phyloP scores from a whole-genome alignment of 2,888 invertebrate species.

The Ophonus ardosiacus region DNA sequence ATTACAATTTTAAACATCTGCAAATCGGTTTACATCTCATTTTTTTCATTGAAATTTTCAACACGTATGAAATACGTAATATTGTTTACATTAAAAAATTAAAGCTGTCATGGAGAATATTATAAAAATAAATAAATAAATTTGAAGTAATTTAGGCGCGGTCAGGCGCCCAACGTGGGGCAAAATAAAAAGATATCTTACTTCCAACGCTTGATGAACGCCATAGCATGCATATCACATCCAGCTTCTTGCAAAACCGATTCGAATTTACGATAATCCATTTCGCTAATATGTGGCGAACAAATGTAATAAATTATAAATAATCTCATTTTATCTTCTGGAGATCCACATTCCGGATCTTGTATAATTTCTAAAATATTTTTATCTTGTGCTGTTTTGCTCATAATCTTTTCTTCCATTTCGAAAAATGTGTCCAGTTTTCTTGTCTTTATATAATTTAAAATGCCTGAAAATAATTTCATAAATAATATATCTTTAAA shows the following conservation, averaged over 20 bases:
- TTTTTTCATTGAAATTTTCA: too few species aligned
- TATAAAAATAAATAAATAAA: too few species aligned
- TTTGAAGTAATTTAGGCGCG: too few species aligned
- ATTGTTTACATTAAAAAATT: too few species aligned
- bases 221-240: conserved; percentile 90
- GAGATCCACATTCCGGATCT: conserved; percentile 91
- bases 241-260: conserved; percentile 87
- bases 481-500: not conserved
- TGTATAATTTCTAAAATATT: conserved; percentile 91
- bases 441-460: conserved; percentile 91
- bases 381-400: conserved; percentile 88
- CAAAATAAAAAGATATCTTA: conserved; percentile 74
- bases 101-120: too few species aligned
- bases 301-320: conserved; percentile 96
- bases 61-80: too few species aligned
- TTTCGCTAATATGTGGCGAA: conserved; percentile 86
- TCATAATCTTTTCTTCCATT: conserved; percentile 98
- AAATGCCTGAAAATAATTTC: conserved; percentile 78
- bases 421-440: conserved; percentile 98
- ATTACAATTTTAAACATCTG: too few species aligned
- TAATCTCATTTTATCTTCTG: conserved; percentile 94
- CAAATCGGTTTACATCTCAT: too few species aligned
- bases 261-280: conserved; percentile 91
- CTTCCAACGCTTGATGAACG: conserved; percentile 97
- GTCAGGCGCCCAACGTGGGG: too few species aligned